Percentiles rank a stretch among this genome's conserved stretches.
Conservation (phyloP, 2,888 invertebrate species). For the Xanthostigma xanthostigma region DNA sequence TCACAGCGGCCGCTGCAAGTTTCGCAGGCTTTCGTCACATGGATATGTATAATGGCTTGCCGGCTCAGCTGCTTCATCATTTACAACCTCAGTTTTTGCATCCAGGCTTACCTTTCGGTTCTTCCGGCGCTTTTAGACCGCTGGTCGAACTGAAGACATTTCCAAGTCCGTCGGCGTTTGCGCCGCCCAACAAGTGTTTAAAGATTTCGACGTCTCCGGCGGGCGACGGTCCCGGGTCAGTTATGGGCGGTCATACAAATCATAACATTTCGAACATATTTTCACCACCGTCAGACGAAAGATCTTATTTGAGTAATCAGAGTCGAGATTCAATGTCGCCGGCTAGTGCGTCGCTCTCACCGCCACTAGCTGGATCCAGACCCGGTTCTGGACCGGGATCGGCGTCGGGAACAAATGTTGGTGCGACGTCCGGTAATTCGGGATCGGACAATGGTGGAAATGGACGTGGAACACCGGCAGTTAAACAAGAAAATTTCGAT, state of each 20-base stretch:
- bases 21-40: conserved; percentile 33
- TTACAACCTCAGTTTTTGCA: conserved; percentile 58
- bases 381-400: neutral
- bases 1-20: conserved; percentile 37
- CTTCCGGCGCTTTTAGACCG: conserved; percentile 41
- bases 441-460: neutral
- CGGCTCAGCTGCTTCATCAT: conserved; percentile 52
- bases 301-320: conserved; percentile 21
- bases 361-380: conserved; percentile 18
- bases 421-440: neutral
- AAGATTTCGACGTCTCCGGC: conserved; percentile 28
- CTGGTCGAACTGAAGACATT: conserved; percentile 39
- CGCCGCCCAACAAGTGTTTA: conserved; percentile 48
- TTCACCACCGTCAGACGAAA: conserved; percentile 27
- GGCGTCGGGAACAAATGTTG: neutral
- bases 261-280: conserved; percentile 22
- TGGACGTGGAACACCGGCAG: neutral
- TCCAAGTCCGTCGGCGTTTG: conserved; percentile 47
- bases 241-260: conserved; percentile 14
- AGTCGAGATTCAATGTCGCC: conserved; percentile 43
- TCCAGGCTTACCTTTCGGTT: conserved; percentile 44
- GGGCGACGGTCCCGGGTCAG: conserved; percentile 13
- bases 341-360: conserved; percentile 40
- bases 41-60: conserved; percentile 43
- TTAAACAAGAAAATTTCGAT: conserved; percentile 2